phyloP scores from a whole-genome alignment of 2,797 vertebrate species.

The Loriculus beryllinus region DNA sequence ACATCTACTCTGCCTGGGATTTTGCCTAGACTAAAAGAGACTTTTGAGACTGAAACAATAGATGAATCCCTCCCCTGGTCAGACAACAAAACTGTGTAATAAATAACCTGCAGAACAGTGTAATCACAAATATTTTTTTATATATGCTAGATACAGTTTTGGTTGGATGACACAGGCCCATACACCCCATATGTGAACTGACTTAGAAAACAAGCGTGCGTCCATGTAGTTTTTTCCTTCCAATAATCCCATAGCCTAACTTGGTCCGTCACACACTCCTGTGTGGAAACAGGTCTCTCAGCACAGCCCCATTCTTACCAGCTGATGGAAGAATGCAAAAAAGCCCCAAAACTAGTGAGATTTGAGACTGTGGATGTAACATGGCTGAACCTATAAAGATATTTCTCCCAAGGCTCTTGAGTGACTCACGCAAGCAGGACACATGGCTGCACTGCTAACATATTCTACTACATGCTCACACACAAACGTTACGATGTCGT shows the following conservation, averaged over 20 bases:
- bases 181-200: not conserved
- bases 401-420: not conserved
- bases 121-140: not conserved
- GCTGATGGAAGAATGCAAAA: not conserved
- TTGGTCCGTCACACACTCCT: fast-evolving
- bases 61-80: not conserved
- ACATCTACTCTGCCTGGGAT: not conserved
- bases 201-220: not conserved
- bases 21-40: not conserved
- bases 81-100: not conserved
- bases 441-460: not conserved
- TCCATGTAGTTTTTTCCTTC: not conserved
- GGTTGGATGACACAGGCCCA: not conserved
- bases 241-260: not conserved
- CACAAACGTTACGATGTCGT: constrained; percentile 31
- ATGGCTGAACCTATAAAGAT: not conserved
- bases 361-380: not conserved
- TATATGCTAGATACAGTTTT: not conserved
- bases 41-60: not conserved
- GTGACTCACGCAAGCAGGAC: not conserved
- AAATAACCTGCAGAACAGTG: not conserved
- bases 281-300: not conserved
- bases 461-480: constrained; percentile 23
- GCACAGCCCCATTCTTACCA: not conserved
- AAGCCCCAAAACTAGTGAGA: not conserved